Evolutionary conservation across 2,888 invertebrate genomes (phyloP), one percentile per base, ranked within the genome.

Genomic region (Drosophila mayaguana): DNA sequence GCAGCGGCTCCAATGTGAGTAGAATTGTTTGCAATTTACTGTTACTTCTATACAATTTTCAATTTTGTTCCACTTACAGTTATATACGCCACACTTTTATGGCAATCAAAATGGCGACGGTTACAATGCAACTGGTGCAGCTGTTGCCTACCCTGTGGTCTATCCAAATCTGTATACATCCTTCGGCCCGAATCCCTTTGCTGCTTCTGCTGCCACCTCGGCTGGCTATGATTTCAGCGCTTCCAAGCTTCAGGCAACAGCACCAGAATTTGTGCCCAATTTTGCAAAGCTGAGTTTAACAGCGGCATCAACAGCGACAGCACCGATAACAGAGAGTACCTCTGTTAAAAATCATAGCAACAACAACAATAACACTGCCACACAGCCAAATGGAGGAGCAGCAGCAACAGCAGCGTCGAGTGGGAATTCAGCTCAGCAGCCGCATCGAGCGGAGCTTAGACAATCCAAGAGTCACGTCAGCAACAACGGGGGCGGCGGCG

Each of bases 251-350:
- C 89, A 92, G 64, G 90, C 91, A 3, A 86, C 86, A 3, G 93
- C 93, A 1, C 91, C 92, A 4, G 93, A 93, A 80, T 93, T 93
- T 74, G 87, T 93, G 66, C 93, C 93, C 9, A 88, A 84, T 59
- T 90, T 92, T 69, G 88, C 89, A 48, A 91, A 90, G 68, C 78
- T 92, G 16, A 89, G 61, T 57, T 42, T 86, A 1, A 46, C 63
- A 12, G 46, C 32, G 64, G 63, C 43, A 8, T 45, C 32, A 63
- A 60, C 45, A 57, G 51, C 45, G 57, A 48, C 28, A 54, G 61
- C 60, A 66, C 63, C 43, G 11, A 9, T 4, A 5, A n/a, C 48
- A 48, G 50, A 50, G 14, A 32, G 18, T 50, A 18, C 40, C 38
- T 5, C 54, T 40, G 38, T n/a, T 54, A 54, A 54, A 9, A 46